Base-by-base conservation (phyloP, 1,140 invertebrate species). In the Cherax quadricarinatus region DNA sequence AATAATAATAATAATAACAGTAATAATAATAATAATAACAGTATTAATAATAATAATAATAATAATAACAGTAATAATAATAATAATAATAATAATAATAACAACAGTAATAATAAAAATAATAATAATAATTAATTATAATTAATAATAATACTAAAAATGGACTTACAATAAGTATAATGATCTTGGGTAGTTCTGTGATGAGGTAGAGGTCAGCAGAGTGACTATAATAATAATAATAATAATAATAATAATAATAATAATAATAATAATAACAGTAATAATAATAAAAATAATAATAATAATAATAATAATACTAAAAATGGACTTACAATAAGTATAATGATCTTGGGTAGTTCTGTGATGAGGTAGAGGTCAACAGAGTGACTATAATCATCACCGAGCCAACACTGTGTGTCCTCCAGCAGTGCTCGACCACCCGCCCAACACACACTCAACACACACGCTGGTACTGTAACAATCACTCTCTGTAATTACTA, bases 331-430 rank as follows among this genome's bases (percentile, higher is more conserved):
- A 94, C 94, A 0, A 95, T n/a, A 30, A 96, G 94, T 66, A 96
- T 96, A 21, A 94, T 89, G 5, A 96, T 94, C 73, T 96, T 94
- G 30, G 96, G 96, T 9, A 94, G 95, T 94, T 96, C 96, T 7
- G 96, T 94, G 4, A 96, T 95, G 96, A 96, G 96, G 86, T 91
- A 84, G 16, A 93, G 86, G 30, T 91, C 62, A 93, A 96, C 95
- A 0, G 95, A 93, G 57, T 95, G 94, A 6, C 94, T 93, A 5
- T 95, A 94, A 0, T 94, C 95, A 92, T 96, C 96, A 5, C 96
- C 95, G 10, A 93, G 79, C 93, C 93, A 93, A 41, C 93, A 93
- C 70, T 91, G 86, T 30, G 53, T 57, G 93, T 93, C 70, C 75
- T 93, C 89, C 62, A 93, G 80, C 21, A 85, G 9, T 4, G 60